Evolutionary conservation across 1,140 invertebrate species (phyloP).

Genomic region (Paraescarpia echinospica): DNA sequence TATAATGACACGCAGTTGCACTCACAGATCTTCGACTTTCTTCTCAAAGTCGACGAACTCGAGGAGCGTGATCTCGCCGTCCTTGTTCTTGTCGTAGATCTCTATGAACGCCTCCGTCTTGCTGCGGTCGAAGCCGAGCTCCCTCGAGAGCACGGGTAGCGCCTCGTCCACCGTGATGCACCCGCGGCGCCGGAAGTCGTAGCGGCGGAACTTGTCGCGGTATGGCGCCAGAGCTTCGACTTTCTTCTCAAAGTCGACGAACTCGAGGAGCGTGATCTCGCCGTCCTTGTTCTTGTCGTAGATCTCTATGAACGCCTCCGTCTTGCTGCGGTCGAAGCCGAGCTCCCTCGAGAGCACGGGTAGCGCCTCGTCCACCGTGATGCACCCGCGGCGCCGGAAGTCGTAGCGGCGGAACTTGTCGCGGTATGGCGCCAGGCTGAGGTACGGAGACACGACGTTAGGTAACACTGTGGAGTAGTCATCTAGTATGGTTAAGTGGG

Average conservation of each 20-base stretch:
- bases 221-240: constrained; percentile 14
- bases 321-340: constrained; percentile 26
- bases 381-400: constrained; percentile 16
- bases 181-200: constrained; percentile 15
- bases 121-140: constrained; percentile 23
- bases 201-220: constrained; percentile 17
- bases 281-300: constrained; percentile 27
- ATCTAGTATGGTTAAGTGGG: neutral
- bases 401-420: constrained; percentile 24
- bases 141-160: constrained; percentile 18
- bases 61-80: constrained; percentile 20
- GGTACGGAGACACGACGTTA: neutral
- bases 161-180: constrained; percentile 27
- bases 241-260: constrained; percentile 26
- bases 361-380: constrained; percentile 24
- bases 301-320: constrained; percentile 20
- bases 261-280: constrained; percentile 23
- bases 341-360: constrained; percentile 21
- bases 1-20: no score
- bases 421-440: constrained; percentile 6
- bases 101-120: constrained; percentile 26
- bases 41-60: constrained; percentile 28
- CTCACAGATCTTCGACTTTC: constrained; percentile 26
- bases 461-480: neutral
- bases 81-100: constrained; percentile 24